Evolutionary conservation across 2,888 invertebrate species (phyloP), one percentile per base, ranked within the genome.

Genomic region (Gonocerus acuteangulatus): DNA sequence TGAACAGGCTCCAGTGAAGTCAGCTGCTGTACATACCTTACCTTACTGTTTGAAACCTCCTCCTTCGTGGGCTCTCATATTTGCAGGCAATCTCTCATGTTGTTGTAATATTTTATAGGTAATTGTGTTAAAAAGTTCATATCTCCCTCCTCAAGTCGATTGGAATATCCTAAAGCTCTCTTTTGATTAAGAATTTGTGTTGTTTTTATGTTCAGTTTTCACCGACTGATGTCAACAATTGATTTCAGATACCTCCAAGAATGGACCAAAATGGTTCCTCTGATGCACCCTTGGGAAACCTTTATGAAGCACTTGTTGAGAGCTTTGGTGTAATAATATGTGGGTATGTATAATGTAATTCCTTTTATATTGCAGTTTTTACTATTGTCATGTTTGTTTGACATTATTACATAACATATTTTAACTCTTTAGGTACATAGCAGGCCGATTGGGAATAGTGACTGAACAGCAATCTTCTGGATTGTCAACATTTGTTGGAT

Each of bases 301-400:
- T 95, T 32, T 92, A 92, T 76, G 90, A 94, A 63, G 95, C 95
- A 9, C 75, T 95, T 64, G 82, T 90, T 66, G 88, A 95, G 78
- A 94, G 94, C 73, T 95, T 95, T 75, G 89, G 86, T 45, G 86
- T 93, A 57, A 93, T 93, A 71, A 76, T 92, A 69, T 88, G 89
- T 73, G 93, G 93, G 90, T 92, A 78, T 82, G 65, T 58, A 32
- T 36, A 19, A 44, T 19, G n/a, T 39, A n/a, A 21, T 51, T 11
- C 19, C n/a, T 36, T 6, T 52, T 52, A 42, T 6, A n/a, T 13
- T 44, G 44, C n/a, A n/a, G n/a, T n/a, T n/a, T n/a, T n/a, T n/a
- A n/a, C n/a, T 27, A 9, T 27, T 27, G 9, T 4, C 4, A 27
- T 27, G 4, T 27, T n/a, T 13, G 52, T 36, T 19, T 42, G 1